phyloP scores from a whole-genome alignment of 2,113 vertebrate genomes.

The Otocyon megalotis region DNA sequence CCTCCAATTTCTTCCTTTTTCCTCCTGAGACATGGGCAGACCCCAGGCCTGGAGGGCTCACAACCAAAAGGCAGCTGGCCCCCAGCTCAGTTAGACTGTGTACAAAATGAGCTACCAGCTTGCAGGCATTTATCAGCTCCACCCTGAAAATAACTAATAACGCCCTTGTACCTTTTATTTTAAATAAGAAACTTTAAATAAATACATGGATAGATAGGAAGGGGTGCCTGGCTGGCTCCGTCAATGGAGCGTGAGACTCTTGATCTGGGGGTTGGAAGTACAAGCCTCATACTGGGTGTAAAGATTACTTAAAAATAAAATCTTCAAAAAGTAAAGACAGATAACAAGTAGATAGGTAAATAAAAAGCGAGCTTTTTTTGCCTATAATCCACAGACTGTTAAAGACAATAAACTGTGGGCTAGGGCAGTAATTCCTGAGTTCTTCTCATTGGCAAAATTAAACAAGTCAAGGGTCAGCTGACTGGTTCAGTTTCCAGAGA shows the following conservation, averaged over 20 bases:
- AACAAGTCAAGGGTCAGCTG: neutral
- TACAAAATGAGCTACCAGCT: neutral
- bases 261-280: neutral
- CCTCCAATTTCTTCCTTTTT: neutral
- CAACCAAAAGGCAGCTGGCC: neutral
- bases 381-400: neutral
- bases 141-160: neutral
- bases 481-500: neutral
- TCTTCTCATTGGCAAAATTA: neutral
- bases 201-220: neutral
- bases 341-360: neutral
- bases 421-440: neutral
- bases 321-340: neutral
- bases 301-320: neutral
- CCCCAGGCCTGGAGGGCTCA: neutral
- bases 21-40: rapidly evolving
- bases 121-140: neutral
- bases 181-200: neutral
- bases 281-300: neutral
- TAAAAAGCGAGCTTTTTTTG: neutral
- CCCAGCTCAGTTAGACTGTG: neutral
- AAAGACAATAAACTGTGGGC: neutral
- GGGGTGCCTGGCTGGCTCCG: too few relatives aligned
- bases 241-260: neutral
- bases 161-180: neutral